Base-by-base conservation (phyloP, 2,113 vertebrate species). In the Sinosuthora webbiana region DNA sequence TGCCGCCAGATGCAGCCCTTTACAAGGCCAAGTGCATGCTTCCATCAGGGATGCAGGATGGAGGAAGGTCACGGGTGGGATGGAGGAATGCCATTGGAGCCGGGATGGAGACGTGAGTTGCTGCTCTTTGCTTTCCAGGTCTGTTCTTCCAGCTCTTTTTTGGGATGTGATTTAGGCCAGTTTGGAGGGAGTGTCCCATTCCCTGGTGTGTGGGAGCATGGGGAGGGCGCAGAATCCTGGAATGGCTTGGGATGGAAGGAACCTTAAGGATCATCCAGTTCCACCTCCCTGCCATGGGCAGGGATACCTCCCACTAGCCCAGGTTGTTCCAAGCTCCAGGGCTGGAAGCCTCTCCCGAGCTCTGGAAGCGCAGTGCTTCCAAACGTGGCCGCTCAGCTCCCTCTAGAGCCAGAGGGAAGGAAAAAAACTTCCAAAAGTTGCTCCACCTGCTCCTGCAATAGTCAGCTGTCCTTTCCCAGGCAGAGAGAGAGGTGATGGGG, bases 321-420 rank as follows among this genome's bases (percentile, higher is more conserved):
- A 33, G 56, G 41, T 24, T 37, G 15, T 19, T 83, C 63, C 63
- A 37, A 63, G 35, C 27, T 16, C 28, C 59, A 19, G 42, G 10
- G 25, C 86, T 60, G 81, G 81, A 70, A 89, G 27, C 35, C 50
- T 42, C 27, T 39, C 39, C 55, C 1, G 5, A 33, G 44, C 35
- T 37, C 65, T 47, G 68, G 73, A 70, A 59, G 52, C 1, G 0
- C 2, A 2, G 23, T 0, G 47, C 18, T 49, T 79, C 87, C 63
- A 83, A 93, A 89, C 9, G 27, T 25, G 24, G 84, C 4, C 18
- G 60, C 81, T 77, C 73, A 81, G 95, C 94, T 94, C 94, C 94
- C 92, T 93, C 95, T 93, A 89, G 84, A 63, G 94, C 33, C 83
- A 15, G 49, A 73, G 28, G 27, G 23, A 60, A 63, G 57, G 68